These are phyloP conservation scores for Romanogobio albipinnatus DNA, from an alignment of 2,113 vertebrate species.

Conservation along the genomic window DNA sequence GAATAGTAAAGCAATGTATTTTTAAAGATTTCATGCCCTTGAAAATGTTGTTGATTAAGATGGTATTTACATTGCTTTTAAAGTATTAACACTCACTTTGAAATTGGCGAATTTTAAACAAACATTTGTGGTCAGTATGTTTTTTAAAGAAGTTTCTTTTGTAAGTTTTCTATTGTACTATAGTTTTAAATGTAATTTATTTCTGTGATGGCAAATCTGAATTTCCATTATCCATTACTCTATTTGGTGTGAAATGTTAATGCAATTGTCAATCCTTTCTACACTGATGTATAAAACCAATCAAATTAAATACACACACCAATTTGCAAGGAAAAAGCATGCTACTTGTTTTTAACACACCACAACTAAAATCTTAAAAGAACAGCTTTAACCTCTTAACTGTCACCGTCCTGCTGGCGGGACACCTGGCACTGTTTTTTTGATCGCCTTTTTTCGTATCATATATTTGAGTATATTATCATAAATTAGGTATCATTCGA, in stretches of 20 bases:
- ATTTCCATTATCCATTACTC: not conserved
- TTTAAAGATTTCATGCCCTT: conserved; percentile 29
- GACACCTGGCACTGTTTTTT: too few relatives aligned
- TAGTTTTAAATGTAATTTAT: not conserved
- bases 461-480: too few relatives aligned
- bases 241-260: not conserved
- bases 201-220: not conserved
- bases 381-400: not conserved
- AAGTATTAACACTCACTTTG: conserved; percentile 21
- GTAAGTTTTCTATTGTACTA: not conserved
- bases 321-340: not conserved
- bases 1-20: conserved; percentile 22
- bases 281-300: not conserved
- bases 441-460: too few relatives aligned
- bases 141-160: not conserved
- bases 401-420: too few relatives aligned
- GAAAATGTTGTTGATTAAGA: conserved; percentile 35
- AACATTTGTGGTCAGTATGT: not conserved
- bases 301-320: not conserved
- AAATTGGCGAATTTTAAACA: conserved; percentile 3
- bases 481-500: too few relatives aligned
- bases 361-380: not conserved
- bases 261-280: not conserved
- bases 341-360: too few relatives aligned
- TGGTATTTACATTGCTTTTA: conserved; percentile 30